Evolutionary conservation across 30 jellyfish, hydroid and myxozoan species (phyloP), one percentile per base, ranked within the genome.

Genomic region (Aurelia sp.): DNA sequence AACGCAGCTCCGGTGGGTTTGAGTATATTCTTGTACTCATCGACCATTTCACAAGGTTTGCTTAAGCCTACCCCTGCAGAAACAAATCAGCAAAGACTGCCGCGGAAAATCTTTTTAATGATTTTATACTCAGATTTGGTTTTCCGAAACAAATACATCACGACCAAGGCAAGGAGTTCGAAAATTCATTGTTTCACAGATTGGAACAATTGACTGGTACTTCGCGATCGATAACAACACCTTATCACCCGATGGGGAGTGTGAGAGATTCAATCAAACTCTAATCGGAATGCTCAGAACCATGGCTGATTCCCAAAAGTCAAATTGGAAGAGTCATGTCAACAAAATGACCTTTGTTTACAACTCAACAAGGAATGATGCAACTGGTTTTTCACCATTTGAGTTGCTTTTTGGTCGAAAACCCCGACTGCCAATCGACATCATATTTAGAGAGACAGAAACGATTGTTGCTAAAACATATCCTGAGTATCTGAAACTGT

Each of bases 111-210:
- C 66, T 85, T 13, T 85, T 35, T 37, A 74, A 65, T 44, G 90
- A 86, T 31, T 74, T 74, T 30, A 58, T 75, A n/a, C 96, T 27
- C 13, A 44, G 82, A n/a, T 84, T 84, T 30, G 93, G 93, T 27
- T 84, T 19, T 62, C 88, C 96, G 16, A 74, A 58, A 18, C 61
- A 69, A 23, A 58, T 74, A 15, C 85, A 62, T 53, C 90, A 86
- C 62, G 90, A 74, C 71, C 89, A 86, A 67, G 96, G 91, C 62
- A 53, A 68, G 53, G 90, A 75, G 61, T 86, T 86, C 57, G 96
- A 72, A 48, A 86, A 74, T 51, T 66, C 76, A 18, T 33, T 86
- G 22, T 86, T 75, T 10, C 78, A 86, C 69, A 19, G 35, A 50
- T 59, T 86, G 17, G 69, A 86, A 66, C 64, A 22, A 20, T 71